Evolutionary conservation across 2,797 vertebrate species (phyloP).

Genomic region (Urocyon cinereoargenteus): DNA sequence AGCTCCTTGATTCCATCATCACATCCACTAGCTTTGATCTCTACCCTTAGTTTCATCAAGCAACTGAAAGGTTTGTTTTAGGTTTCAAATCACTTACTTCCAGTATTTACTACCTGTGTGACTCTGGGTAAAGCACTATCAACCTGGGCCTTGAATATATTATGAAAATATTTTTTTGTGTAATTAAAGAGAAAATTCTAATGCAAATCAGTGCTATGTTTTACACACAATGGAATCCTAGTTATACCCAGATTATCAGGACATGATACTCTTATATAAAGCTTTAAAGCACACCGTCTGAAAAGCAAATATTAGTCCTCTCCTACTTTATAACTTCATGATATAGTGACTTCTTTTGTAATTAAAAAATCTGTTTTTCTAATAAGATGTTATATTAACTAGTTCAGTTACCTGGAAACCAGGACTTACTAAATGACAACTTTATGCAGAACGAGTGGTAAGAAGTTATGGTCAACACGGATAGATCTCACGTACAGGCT

Average conservation of each 20-base stretch:
- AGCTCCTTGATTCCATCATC: neutral
- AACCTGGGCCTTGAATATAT: neutral
- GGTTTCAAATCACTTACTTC: conserved; percentile 2
- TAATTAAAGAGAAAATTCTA: conserved; percentile 52
- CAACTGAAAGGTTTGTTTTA: neutral
- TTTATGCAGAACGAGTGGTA: neutral
- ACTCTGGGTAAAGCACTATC: neutral
- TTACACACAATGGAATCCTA: neutral
- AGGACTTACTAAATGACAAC: conserved; percentile 19
- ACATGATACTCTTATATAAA: neutral
- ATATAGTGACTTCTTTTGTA: neutral
- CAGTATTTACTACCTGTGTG: neutral
- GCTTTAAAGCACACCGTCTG: neutral
- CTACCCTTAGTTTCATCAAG: neutral
- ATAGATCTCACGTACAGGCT: neutral
- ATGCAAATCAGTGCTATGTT: neutral
- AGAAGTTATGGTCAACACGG: neutral
- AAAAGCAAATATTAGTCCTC: neutral
- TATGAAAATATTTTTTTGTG: conserved; percentile 39
- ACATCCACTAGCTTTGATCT: neutral
- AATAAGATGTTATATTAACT: neutral
- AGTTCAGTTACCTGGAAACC: neutral
- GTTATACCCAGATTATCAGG: neutral
- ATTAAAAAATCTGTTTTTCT: neutral
- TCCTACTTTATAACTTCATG: neutral